These are phyloP conservation scores for Ianthella basta DNA, from an alignment of 37 sponge, comb jelly and placozoan genomes.

Conservation along the genomic window DNA sequence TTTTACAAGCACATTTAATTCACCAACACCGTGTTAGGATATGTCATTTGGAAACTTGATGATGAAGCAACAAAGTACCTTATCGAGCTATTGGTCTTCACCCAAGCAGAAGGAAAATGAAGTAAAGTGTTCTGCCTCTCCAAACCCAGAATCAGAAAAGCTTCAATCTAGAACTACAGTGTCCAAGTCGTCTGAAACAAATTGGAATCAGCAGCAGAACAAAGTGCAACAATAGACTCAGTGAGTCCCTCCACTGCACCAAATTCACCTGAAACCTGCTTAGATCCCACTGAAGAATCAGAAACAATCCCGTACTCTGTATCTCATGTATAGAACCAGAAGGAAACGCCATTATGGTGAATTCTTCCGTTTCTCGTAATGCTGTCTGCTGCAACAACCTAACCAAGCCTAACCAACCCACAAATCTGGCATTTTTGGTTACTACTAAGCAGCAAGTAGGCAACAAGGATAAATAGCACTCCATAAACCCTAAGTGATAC, in stretches of 20 bases:
- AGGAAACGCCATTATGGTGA: neutral
- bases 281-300: too few species aligned
- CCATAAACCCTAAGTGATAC: constrained; percentile 33
- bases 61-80: neutral
- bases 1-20: too few species aligned
- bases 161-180: too few species aligned
- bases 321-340: too few species aligned
- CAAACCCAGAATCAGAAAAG: too few species aligned
- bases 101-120: neutral
- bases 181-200: neutral
- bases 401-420: constrained; percentile 6
- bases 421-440: neutral
- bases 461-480: constrained; percentile 8
- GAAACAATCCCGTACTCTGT: too few species aligned
- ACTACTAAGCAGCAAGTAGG: constrained; percentile 28
- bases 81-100: neutral
- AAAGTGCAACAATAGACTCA: too few species aligned
- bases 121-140: neutral
- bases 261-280: too few species aligned
- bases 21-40: too few species aligned
- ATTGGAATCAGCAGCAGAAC: neutral
- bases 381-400: constrained; percentile 12
- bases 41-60: too few species aligned
- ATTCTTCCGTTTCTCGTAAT: neutral
- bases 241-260: too few species aligned